A percentile compares a stretch with the other conserved stretches of the same genome.
These are phyloP conservation scores for Eurois occulta DNA, from an alignment of 2,888 invertebrate species.

Conservation along the genomic window DNA sequence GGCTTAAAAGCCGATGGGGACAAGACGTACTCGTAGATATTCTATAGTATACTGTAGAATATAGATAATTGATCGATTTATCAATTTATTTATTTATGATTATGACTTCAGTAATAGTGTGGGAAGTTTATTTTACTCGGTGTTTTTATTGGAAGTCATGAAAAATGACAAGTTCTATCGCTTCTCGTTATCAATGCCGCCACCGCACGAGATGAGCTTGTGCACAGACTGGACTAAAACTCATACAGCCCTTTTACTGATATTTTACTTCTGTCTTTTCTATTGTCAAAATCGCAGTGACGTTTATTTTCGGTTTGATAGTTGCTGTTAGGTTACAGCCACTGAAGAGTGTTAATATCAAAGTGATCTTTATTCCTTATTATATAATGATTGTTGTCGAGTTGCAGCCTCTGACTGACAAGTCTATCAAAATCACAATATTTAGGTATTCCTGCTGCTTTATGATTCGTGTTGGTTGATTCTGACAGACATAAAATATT, in stretches of 20 bases:
- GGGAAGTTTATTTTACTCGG: not conserved
- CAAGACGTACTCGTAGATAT: not conserved
- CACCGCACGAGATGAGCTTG: not conserved
- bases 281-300: not conserved
- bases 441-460: not conserved
- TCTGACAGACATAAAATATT: not conserved
- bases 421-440: not conserved
- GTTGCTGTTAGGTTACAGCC: not conserved
- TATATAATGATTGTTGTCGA: not conserved
- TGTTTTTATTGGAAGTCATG: not conserved
- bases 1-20: not conserved
- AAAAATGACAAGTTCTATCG: not conserved
- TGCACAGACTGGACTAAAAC: not conserved
- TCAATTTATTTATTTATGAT: not conserved
- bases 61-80: not conserved
- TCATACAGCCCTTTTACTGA: not conserved
- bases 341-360: not conserved
- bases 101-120: not conserved
- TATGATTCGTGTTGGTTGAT: not conserved
- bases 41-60: not conserved
- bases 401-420: not conserved
- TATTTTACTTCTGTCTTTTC: not conserved
- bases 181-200: not conserved
- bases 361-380: not conserved
- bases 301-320: not conserved